phyloP scores from a whole-genome alignment of 2,888 invertebrate genomes.

The Troglohyphantes excavatus region DNA sequence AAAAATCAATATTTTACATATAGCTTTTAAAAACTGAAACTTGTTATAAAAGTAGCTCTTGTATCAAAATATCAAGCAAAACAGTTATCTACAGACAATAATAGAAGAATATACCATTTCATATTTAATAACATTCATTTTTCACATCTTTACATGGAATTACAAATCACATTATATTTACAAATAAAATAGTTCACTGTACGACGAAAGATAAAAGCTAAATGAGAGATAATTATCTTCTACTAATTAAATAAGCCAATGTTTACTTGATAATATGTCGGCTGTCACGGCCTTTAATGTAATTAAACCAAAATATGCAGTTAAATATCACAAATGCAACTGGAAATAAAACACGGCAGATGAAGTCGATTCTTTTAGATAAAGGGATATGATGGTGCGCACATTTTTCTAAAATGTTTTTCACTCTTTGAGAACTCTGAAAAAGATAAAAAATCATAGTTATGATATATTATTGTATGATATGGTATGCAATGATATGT shows the following conservation, averaged over 20 bases:
- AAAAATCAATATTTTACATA: no score
- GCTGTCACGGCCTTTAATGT: slow-evolving; percentile 74
- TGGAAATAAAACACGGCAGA: slow-evolving; percentile 68
- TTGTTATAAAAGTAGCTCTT: no score
- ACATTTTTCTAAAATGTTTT: slow-evolving; percentile 63
- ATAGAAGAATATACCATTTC: no score
- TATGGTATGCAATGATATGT: no score
- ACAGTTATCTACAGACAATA: no score
- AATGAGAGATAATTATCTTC: background rate
- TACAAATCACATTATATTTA: background rate
- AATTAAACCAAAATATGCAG: slow-evolving; percentile 73
- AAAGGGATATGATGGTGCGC: slow-evolving; percentile 53
- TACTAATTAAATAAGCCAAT: background rate
- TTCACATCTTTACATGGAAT: background rate
- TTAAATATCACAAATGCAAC: slow-evolving; percentile 76
- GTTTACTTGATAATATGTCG: slow-evolving; percentile 58
- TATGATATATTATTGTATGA: no score
- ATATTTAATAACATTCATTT: no score
- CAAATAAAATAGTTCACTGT: background rate
- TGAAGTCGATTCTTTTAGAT: slow-evolving; percentile 72
- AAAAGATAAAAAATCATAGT: slow-evolving; percentile 18
- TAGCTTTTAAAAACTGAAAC: no score
- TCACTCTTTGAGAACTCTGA: slow-evolving; percentile 58
- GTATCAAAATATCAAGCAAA: no score
- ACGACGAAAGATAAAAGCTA: background rate